Evolutionary conservation across 2,888 invertebrate species (phyloP).

Genomic region (Anthoptus insignis): DNA sequence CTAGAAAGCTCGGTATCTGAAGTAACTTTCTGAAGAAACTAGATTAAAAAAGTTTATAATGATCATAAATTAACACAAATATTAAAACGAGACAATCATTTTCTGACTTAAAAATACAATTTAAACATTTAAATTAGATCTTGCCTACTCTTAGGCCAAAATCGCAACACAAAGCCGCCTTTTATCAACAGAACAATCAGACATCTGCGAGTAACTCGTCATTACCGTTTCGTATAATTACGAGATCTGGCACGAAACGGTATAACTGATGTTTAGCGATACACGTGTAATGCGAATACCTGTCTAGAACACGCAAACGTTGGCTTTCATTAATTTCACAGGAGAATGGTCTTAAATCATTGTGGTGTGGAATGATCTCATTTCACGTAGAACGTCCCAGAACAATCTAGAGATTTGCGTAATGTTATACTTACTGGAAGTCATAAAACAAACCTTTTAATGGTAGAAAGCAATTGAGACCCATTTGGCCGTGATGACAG

Average conservation of each 20-base stretch:
- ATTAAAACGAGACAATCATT: no score
- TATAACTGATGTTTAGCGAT: slow-evolving; percentile 12
- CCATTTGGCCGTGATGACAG: slow-evolving; percentile 58
- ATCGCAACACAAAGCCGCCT: slow-evolving; percentile 17
- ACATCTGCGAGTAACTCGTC: slow-evolving; percentile 17
- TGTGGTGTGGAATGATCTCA: slow-evolving; percentile 9
- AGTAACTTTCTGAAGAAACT: no score
- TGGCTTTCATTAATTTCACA: slow-evolving; percentile 14
- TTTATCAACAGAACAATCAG: slow-evolving; percentile 21
- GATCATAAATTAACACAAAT: no score
- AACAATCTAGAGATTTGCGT: slow-evolving; percentile 7
- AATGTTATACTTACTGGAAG: slow-evolving; percentile 1
- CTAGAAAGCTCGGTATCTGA: no score
- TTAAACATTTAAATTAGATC: slow-evolving; percentile 17
- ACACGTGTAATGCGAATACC: slow-evolving; percentile 13
- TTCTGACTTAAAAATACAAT: no score
- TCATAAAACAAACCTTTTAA: slow-evolving; percentile 52
- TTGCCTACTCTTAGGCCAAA: no score
- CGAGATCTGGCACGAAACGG: slow-evolving; percentile 24
- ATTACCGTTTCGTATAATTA: slow-evolving; percentile 22
- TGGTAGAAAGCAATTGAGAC: slow-evolving; percentile 58
- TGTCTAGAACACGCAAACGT: slow-evolving; percentile 14
- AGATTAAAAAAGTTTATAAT: no score
- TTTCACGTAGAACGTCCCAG: slow-evolving; percentile 8
- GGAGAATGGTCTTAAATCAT: slow-evolving; percentile 13